These are phyloP conservation scores for Desmophyllum pertusum DNA, from an alignment of 92 coral and sea anemone genomes.

Conservation along the genomic window DNA sequence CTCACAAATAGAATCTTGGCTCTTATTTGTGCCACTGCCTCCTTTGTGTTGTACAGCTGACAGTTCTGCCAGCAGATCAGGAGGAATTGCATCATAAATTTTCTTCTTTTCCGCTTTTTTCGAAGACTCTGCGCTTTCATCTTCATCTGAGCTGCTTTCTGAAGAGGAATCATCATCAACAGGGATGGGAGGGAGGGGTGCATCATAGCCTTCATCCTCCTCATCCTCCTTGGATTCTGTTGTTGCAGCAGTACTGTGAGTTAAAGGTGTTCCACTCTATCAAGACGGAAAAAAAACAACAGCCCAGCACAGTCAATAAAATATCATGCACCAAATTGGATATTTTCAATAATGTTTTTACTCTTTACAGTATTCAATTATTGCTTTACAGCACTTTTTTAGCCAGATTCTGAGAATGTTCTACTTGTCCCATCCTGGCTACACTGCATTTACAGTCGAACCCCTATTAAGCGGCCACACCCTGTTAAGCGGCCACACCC, in stretches of 20 bases:
- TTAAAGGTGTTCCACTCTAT: constrained; percentile 14
- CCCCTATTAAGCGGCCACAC: too few relatives aligned
- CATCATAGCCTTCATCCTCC: constrained; percentile 72
- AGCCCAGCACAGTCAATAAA: background rate
- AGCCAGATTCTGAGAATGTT: too few relatives aligned
- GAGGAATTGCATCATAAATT: constrained; percentile 42
- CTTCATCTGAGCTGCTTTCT: constrained; percentile 86
- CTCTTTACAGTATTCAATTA: background rate
- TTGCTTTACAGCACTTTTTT: too few relatives aligned
- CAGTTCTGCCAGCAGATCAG: constrained; percentile 46
- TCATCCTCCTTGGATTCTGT: constrained; percentile 25
- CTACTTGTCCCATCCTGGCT: too few relatives aligned
- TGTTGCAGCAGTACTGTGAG: constrained; percentile 59
- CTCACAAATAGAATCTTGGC: constrained; percentile 63
- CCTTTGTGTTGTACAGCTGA: constrained; percentile 19
- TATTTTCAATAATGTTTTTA: background rate
- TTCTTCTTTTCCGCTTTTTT: constrained; percentile 42
- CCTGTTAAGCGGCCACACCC: too few relatives aligned
- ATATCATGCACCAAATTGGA: background rate
- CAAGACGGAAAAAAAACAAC: constrained; percentile 19
- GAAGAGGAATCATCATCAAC: constrained; percentile 71
- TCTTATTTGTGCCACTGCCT: constrained; percentile 17
- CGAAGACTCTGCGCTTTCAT: constrained; percentile 57
- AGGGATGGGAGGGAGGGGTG: constrained; percentile 95
- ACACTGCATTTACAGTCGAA: too few relatives aligned